Base-by-base conservation (phyloP, 2,888 invertebrate species). In the Pristionchus entomophagus region DNA sequence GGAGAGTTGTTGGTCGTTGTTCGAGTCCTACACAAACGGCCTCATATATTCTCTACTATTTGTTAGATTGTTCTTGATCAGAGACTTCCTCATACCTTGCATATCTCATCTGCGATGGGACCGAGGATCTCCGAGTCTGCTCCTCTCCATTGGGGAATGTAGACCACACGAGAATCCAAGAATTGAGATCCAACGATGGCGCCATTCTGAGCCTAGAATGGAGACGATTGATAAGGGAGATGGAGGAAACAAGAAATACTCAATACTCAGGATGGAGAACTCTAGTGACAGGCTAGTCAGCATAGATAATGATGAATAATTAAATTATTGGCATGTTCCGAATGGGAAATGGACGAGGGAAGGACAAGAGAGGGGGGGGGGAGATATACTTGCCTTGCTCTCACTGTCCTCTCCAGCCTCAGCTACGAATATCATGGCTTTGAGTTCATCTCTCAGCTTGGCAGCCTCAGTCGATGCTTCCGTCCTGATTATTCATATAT, bases 371-470 rank as follows among this genome's bases (percentile, higher is more conserved):
- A 45, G 45, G 14, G 45, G 45, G 45, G 45, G 45, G 14, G 14
- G 45, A 14, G 14, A 6, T 45, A 6, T 19, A 35, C 35, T 65
- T 80, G 86, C n/a, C 45, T 91, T 87, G 77, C 91, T 90, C 17
- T 73, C 85, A 19, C 87, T 51, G n/a, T 88, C 88, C 12, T 88
- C 91, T 38, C 91, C 91, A 12, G 91, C 91, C 53, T 91, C 90
- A 12, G 91, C 89, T n/a, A 93, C 91, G 80, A 93, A 93, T 5
- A 93, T 65, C 35, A 90, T 86, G 0, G 90, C 91, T 32, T 90
- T 89, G 1, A 89, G 78, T 41, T 93, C 90, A 26, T 89, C 85
- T 17, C 89, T 89, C 51, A 93, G 87, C 8, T 87, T 65, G 8
- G 86, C 69, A 14, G 91, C 89, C 17, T 90, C 87, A 6, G 88